phyloP scores from a whole-genome alignment of 2,888 invertebrate genomes.

The Ectropis crepuscularia region DNA sequence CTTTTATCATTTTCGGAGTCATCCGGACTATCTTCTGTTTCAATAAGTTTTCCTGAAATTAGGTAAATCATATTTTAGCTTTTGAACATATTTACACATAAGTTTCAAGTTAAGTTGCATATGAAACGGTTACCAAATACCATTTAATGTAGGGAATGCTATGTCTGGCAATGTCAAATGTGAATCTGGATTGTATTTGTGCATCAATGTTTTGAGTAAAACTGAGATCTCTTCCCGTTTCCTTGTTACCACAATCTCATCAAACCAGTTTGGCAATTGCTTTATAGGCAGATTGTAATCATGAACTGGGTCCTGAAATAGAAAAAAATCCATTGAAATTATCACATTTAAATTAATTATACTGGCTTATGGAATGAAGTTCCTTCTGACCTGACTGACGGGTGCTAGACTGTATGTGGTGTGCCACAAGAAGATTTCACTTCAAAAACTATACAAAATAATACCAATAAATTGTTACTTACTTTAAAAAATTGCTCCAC shows the following conservation, averaged over 20 bases:
- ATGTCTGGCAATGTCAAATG: slow-evolving; percentile 88
- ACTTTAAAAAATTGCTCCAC: slow-evolving; percentile 98
- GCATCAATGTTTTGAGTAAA: slow-evolving; percentile 90
- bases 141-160: slow-evolving; percentile 90
- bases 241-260: slow-evolving; percentile 91
- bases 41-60: slow-evolving; percentile 83
- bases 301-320: slow-evolving; percentile 90
- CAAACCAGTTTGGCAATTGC: slow-evolving; percentile 94
- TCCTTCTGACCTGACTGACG: too few relatives aligned
- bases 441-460: background rate
- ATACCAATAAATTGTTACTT: slow-evolving; percentile 8
- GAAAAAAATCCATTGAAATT: slow-evolving; percentile 9
- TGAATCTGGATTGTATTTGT: slow-evolving; percentile 88
- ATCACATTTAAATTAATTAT: too few relatives aligned
- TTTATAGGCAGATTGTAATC: slow-evolving; percentile 94
- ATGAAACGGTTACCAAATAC: slow-evolving; percentile 59
- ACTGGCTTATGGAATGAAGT: too few relatives aligned
- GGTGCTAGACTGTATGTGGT: too few relatives aligned
- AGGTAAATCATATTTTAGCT: background rate
- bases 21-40: slow-evolving; percentile 85
- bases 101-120: background rate
- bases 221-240: slow-evolving; percentile 95
- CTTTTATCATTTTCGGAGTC: slow-evolving; percentile 81
- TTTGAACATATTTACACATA: background rate
- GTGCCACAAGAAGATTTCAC: background rate